Conservation (phyloP, 2,888 invertebrate species). For the Galeopsomyia nigrocyanea region DNA sequence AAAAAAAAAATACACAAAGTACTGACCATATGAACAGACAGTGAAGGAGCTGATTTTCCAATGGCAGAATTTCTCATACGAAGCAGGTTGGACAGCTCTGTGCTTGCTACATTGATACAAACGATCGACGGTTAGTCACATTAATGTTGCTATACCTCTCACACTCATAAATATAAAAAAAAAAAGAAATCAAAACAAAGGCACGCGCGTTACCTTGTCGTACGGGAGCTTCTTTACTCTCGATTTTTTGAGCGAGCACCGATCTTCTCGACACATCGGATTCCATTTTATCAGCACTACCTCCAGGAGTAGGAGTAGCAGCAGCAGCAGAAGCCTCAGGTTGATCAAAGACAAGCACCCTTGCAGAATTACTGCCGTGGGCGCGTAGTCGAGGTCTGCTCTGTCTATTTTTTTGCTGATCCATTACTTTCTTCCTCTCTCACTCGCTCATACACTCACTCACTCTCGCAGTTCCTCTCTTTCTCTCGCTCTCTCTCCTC, state of each 20-base stretch:
- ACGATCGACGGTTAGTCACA: background rate
- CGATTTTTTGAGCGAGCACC: conserved; percentile 54
- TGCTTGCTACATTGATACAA: conserved; percentile 56
- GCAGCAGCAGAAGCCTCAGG: conserved; percentile 68
- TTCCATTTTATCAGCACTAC: conserved; percentile 57
- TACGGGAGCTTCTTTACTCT: conserved; percentile 65
- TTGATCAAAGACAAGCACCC: conserved; percentile 84
- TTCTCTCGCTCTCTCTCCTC: no score
- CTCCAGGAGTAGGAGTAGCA: conserved; percentile 72
- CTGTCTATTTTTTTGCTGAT: conserved; percentile 64
- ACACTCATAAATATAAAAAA: background rate
- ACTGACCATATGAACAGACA: conserved; percentile 82
- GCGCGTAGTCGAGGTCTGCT: conserved; percentile 66
- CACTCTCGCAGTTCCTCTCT: no score
- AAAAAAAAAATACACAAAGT: background rate
- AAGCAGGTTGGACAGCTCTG: conserved; percentile 80
- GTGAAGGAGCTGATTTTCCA: conserved; percentile 94
- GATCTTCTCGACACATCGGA: conserved; percentile 53
- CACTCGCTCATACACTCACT: no score
- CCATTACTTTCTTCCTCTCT: conserved; percentile 53
- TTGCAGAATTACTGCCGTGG: conserved; percentile 74
- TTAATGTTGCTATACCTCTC: background rate
- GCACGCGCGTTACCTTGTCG: conserved; percentile 56
- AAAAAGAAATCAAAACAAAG: conserved; percentile 4
- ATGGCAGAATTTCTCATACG: conserved; percentile 90